Conservation (phyloP, 2,888 invertebrate species). For the Malthinus seriepunctatus region DNA sequence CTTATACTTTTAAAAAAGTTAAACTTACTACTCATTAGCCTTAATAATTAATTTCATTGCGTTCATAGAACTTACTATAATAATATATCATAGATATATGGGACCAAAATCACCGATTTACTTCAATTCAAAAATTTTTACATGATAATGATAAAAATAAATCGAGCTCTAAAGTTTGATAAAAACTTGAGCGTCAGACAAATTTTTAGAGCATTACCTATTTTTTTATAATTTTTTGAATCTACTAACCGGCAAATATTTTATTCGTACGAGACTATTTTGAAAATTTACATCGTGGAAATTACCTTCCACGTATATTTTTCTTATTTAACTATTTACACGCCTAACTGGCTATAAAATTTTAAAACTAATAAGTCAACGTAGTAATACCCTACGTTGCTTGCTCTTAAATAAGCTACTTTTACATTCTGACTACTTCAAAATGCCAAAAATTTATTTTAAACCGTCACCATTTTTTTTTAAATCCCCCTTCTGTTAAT, state of each 20-base stretch:
- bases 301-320: slow-evolving; percentile 57
- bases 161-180: slow-evolving; percentile 43
- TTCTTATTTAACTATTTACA: slow-evolving; percentile 31
- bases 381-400: slow-evolving; percentile 51
- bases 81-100: slow-evolving; percentile 99
- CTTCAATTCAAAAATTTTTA: slow-evolving; percentile 33
- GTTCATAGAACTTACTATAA: slow-evolving; percentile 94
- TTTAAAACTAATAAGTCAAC: slow-evolving; percentile 19
- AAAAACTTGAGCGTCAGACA: slow-evolving; percentile 41
- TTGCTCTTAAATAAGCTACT: slow-evolving; percentile 30
- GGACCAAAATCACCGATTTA: slow-evolving; percentile 67
- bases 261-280: slow-evolving; percentile 43
- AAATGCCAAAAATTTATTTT: slow-evolving; percentile 36
- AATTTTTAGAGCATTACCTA: slow-evolving; percentile 12
- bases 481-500: slow-evolving; percentile 29
- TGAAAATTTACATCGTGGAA: slow-evolving; percentile 51
- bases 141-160: slow-evolving; percentile 11
- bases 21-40: slow-evolving; percentile 7
- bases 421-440: slow-evolving; percentile 49
- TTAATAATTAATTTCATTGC: slow-evolving; percentile 9
- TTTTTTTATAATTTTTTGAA: slow-evolving; percentile 18
- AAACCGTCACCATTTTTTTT: slow-evolving; percentile 29
- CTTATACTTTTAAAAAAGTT: neutral
- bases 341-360: slow-evolving; percentile 40
- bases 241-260: slow-evolving; percentile 54